phyloP scores from a whole-genome alignment of 2,113 vertebrate species.

The Oncorhynchus nerka region DNA sequence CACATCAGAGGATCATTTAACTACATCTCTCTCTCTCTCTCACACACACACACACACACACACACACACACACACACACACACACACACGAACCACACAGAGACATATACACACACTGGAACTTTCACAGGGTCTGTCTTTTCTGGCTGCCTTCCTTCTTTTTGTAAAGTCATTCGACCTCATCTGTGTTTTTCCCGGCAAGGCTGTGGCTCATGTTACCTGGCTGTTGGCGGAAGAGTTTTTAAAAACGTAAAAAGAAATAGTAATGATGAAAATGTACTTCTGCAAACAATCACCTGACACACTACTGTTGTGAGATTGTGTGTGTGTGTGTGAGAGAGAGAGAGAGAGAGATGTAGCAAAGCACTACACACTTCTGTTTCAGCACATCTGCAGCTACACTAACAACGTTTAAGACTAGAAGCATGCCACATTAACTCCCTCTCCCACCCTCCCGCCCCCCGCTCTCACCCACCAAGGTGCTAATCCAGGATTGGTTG shows the following conservation, averaged over 20 bases:
- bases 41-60: not conserved
- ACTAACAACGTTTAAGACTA: conserved; percentile 68
- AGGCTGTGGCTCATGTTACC: conserved; percentile 34
- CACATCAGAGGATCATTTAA: conserved; percentile 11
- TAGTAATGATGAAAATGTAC: conserved; percentile 35
- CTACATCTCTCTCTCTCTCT: not conserved
- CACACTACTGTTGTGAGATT: not conserved
- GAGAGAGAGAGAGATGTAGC: not conserved
- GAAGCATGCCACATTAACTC: conserved; percentile 75
- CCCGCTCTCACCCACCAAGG: conserved; percentile 76
- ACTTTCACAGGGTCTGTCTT: conserved; percentile 1
- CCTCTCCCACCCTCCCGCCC: conserved; percentile 70
- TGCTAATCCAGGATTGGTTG: conserved; percentile 88
- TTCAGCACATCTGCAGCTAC: conserved; percentile 29
- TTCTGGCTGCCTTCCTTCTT: conserved; percentile 23
- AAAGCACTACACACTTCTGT: not conserved
- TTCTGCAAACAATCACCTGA: conserved; percentile 38
- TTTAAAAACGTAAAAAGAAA: conserved; percentile 30
- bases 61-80: too few relatives aligned
- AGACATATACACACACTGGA: too few relatives aligned
- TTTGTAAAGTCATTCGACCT: conserved; percentile 11
- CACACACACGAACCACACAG: too few relatives aligned
- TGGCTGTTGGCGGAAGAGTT: conserved; percentile 15
- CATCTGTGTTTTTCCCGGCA: conserved; percentile 25
- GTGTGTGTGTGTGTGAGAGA: too few relatives aligned